Evolutionary conservation across 2,797 vertebrate species (phyloP).

Genomic region (Rachycentron canadum): DNA sequence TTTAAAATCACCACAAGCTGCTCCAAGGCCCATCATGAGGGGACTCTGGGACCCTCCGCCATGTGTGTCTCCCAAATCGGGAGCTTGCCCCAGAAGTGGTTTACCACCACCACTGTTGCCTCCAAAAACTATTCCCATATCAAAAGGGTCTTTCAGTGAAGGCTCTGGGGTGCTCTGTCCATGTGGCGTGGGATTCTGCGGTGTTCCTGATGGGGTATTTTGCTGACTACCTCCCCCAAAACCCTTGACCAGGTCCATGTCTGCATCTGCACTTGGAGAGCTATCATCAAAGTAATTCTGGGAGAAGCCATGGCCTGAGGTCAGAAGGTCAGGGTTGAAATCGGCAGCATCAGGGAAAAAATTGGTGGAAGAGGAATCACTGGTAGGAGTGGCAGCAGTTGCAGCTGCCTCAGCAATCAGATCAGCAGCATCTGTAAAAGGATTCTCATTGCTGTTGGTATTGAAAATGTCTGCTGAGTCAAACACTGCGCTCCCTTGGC

Average conservation of each 20-base stretch:
- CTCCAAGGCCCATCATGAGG: conserved; percentile 83
- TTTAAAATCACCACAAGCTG: conserved; percentile 86
- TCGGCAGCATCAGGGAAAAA: conserved; percentile 95
- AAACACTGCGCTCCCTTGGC: conserved; percentile 96
- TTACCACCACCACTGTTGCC: conserved; percentile 88
- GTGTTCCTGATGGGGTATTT: conserved; percentile 89
- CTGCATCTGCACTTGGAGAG: conserved; percentile 95
- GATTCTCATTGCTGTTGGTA: conserved; percentile 94
- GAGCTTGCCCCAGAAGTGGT: conserved; percentile 82
- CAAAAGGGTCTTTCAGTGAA: conserved; percentile 91
- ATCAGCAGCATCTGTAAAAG: conserved; percentile 95
- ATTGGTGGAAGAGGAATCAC: conserved; percentile 95
- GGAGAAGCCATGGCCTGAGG: conserved; percentile 90
- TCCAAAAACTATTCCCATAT: conserved; percentile 93
- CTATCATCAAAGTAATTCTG: conserved; percentile 96
- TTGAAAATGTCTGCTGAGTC: conserved; percentile 95
- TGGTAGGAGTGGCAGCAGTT: conserved; percentile 93
- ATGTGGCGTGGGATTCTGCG: conserved; percentile 85
- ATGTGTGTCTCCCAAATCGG: conserved; percentile 91
- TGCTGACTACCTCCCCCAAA: conserved; percentile 90
- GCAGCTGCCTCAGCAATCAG: conserved; percentile 92
- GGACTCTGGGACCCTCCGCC: conserved; percentile 93
- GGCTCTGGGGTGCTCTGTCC: conserved; percentile 86
- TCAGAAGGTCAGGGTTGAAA: conserved; percentile 95
- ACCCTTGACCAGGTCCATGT: conserved; percentile 94